Base-by-base conservation (phyloP, 1,140 invertebrate species). In the Meloidogyne hapla region DNA sequence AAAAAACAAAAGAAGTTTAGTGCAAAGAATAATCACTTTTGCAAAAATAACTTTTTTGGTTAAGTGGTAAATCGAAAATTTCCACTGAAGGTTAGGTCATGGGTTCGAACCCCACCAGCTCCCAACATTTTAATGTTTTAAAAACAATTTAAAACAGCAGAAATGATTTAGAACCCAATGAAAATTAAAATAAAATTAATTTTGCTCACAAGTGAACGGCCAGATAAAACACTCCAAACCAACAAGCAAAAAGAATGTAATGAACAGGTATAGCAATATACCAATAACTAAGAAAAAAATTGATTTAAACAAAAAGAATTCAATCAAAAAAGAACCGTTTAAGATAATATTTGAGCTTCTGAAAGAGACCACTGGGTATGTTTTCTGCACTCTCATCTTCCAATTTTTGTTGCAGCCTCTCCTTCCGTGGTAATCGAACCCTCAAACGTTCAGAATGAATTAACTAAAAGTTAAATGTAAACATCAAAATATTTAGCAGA, bases 291-390 rank as follows among this genome's bases (percentile, higher is more conserved):
- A 28, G 9, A 21, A 3, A 8, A 72, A 2, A 4, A 72, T n/a
- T n/a, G 12, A 72, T 21, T 23, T 38, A 25, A 62, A 2, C 10
- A 1, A 2, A 4, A 48, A 15, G 4, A 48, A 18, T 33, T 33
- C 9, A 3, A 33, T 8, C n/a, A 42, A 18, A 23, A 23, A 42
- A n/a, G 10, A 10, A 80, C 62, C 83, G 79, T 68, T 86, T 84
- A 23, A 84, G 75, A 48, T 85, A 84, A 62, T 83, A 84, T 67
- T 86, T 85, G n/a, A 85, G 45, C 71, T 86, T 84, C 2, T 77
- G 79, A 45, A 86, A 77, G 5, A 84, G 67, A 10, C 75, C 76
- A 71, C 67, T 61, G 62, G 83, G 72, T 56, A 66, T 74, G 68
- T 66, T 66, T 76, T 86, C 85, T 8, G 67, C 18, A n/a, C 23